Conservation (phyloP, 2,113 vertebrate genomes). For the Oryzias melastigma region DNA sequence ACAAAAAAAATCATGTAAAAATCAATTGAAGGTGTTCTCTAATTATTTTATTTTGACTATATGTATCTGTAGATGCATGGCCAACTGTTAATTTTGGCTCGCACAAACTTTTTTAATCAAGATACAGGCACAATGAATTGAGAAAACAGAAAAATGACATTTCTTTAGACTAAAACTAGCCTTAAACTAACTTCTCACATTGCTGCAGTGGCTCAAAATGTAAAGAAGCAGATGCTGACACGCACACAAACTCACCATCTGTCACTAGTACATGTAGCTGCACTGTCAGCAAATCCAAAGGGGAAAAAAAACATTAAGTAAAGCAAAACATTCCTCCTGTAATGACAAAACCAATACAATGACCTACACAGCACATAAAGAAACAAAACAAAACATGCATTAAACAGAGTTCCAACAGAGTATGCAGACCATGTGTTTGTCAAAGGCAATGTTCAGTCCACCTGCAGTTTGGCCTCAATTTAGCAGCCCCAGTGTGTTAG, state of each 20-base stretch:
- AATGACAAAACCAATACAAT: constrained; percentile 45
- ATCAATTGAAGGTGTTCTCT: no score
- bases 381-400: constrained; percentile 19
- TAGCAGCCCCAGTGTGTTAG: constrained; percentile 39
- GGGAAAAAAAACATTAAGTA: constrained; percentile 50
- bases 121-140: no score
- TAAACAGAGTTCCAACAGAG: constrained; percentile 27
- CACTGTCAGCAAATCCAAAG: constrained; percentile 61
- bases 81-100: no score
- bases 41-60: no score
- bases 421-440: constrained; percentile 26
- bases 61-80: no score
- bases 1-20: no score
- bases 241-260: constrained; percentile 25
- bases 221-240: constrained; percentile 9
- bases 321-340: constrained; percentile 29
- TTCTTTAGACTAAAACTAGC: constrained; percentile 22
- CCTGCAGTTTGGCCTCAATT: constrained; percentile 36
- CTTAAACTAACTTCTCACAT: constrained; percentile 13
- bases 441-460: constrained; percentile 43
- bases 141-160: constrained; percentile 2
- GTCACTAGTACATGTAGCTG: constrained; percentile 43
- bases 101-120: no score
- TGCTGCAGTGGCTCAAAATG: constrained; percentile 27
- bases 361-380: constrained; percentile 32